Percentiles rank a stretch among this genome's conserved stretches.
Evolutionary conservation across 2,113 vertebrate genomes (phyloP).

Genomic region (Aphelocoma coerulescens): DNA sequence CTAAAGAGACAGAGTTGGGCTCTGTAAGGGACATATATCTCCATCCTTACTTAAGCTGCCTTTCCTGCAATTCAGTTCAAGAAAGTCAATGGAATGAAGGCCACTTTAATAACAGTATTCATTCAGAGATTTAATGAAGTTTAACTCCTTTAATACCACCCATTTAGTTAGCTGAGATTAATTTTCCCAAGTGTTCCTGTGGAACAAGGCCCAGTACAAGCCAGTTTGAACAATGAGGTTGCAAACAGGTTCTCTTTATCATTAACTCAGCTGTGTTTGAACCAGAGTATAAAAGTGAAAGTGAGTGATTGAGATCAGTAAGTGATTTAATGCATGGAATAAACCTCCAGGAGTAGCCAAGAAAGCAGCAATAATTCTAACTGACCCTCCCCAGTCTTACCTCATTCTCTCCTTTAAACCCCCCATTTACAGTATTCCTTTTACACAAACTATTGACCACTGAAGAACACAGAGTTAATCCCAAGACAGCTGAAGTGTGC

Average conservation of each 20-base stretch:
- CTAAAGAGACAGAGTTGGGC: neutral
- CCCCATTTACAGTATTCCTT: neutral
- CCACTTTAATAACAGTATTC: neutral
- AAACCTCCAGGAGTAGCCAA: neutral
- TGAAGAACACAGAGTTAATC: neutral
- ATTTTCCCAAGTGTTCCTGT: neutral
- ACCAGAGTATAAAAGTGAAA: neutral
- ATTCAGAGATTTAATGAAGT: neutral
- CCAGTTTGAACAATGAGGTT: neutral
- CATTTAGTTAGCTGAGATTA: neutral
- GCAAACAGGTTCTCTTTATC: neutral
- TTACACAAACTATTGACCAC: neutral
- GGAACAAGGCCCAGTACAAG: neutral
- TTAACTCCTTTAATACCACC: neutral
- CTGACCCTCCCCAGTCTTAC: neutral
- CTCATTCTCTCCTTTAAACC: neutral
- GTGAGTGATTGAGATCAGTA: neutral
- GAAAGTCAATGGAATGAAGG: neutral
- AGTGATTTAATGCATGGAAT: neutral
- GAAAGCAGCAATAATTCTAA: neutral
- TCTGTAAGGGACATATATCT: neutral
- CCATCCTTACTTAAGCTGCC: neutral
- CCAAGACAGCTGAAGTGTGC: neutral
- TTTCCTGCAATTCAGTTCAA: neutral
- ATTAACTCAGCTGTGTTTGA: neutral